These are phyloP conservation scores for Trichonephila clavipes DNA, from an alignment of 1,140 invertebrate genomes.

Conservation along the genomic window DNA sequence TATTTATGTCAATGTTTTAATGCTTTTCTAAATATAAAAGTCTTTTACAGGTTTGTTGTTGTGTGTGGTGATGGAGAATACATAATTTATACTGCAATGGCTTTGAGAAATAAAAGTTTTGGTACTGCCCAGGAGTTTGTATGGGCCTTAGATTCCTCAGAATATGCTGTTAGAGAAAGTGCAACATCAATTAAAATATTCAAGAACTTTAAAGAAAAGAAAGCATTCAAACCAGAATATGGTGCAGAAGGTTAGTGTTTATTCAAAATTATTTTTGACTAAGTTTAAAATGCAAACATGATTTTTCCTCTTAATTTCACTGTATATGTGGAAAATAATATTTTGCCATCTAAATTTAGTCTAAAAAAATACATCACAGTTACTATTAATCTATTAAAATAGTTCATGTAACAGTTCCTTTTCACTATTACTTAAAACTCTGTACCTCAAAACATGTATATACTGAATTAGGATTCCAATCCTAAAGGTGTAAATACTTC, in stretches of 20 bases:
- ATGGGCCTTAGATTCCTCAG: slow-evolving; percentile 98
- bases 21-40: neutral
- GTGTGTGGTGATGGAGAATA: slow-evolving; percentile 99
- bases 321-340: too few species aligned
- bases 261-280: neutral
- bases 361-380: too few species aligned
- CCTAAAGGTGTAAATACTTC: too few species aligned
- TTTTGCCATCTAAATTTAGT: too few species aligned
- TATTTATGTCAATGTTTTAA: neutral
- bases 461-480: too few species aligned
- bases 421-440: too few species aligned
- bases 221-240: slow-evolving; percentile 96
- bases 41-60: slow-evolving; percentile 89
- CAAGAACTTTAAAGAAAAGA: slow-evolving; percentile 99
- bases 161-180: slow-evolving; percentile 95
- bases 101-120: slow-evolving; percentile 98
- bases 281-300: neutral
- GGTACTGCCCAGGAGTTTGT: slow-evolving; percentile 99
- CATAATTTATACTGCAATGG: slow-evolving; percentile 99
- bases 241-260: slow-evolving; percentile 90
- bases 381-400: too few species aligned
- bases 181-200: slow-evolving; percentile 95
- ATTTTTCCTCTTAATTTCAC: too few species aligned
- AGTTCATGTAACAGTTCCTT: too few species aligned
- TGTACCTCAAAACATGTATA: too few species aligned